Conservation (phyloP, 1,140 invertebrate species). For the Anastrepha obliqua region DNA sequence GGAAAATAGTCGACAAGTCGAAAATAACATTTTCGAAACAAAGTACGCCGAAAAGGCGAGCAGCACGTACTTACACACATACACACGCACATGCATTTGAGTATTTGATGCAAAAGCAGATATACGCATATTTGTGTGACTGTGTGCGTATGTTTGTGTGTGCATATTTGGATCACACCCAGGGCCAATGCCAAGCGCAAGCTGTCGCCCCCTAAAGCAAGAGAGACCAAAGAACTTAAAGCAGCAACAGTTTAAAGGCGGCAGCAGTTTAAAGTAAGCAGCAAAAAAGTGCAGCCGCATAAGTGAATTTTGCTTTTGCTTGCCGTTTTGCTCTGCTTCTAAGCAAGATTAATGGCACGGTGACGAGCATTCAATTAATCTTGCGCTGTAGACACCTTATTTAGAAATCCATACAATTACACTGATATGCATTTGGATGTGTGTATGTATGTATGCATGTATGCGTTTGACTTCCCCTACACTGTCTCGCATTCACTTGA, state of each 20-base stretch:
- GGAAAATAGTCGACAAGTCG: background rate
- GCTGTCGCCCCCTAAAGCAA: background rate
- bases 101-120: background rate
- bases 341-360: slow-evolving; percentile 57
- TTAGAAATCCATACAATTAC: slow-evolving; percentile 50
- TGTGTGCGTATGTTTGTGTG: too few species aligned
- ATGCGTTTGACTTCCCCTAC: background rate
- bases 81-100: background rate
- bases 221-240: background rate
- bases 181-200: slow-evolving; percentile 24
- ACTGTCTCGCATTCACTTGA: background rate
- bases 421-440: background rate
- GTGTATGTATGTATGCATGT: background rate
- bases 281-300: background rate
- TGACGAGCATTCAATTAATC: slow-evolving; percentile 57
- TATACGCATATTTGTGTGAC: too few species aligned
- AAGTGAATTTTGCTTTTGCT: background rate
- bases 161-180: background rate
- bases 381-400: slow-evolving; percentile 56
- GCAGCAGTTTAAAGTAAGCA: background rate
- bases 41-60: background rate
- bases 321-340: background rate
- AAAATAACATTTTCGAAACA: slow-evolving; percentile 15
- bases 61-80: background rate
- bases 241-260: background rate